Base-by-base conservation (phyloP, 2,888 invertebrate species). In the Choreutis nemorana region DNA sequence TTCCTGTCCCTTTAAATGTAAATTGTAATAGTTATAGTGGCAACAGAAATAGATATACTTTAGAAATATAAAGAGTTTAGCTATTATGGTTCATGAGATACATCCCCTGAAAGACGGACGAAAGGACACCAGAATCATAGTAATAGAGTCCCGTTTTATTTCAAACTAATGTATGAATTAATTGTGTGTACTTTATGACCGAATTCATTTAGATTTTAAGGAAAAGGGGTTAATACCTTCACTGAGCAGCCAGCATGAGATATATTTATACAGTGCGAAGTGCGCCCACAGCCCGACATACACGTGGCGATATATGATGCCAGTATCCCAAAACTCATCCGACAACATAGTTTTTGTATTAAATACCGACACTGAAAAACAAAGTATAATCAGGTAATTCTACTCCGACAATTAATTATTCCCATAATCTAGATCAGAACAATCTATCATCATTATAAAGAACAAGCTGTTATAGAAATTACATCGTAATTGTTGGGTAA, bases 161-260 rank as follows among this genome's bases (percentile, higher is more conserved):
- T n/a, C n/a, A n/a, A n/a, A n/a, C n/a, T n/a, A n/a, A n/a, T n/a
- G n/a, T n/a, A n/a, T n/a, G n/a, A 6, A 18, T 18, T 8, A 18
- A 18, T 18, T 18, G 18, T 18, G 4, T 18, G 4, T 18, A 18
- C 18, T 5, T 18, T 18, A 18, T 18, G 18, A 18, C 18, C 18
- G 8, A 18, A 18, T 8, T 6, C 8, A 8, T 6, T 6, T 6
- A 6, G 8, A 18, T 18, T 6, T 6, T 5, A 18, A 18, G 4
- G 18, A 18, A 18, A 18, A 18, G 4, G 18, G 4, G 18, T 18
- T 18, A 6, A 45, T 87, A 51, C 93, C 92, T 81, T 94, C 94
- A 2, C 93, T 86, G 11, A 98, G 77, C 24, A 97, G 78, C 97
- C 97, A 98, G 55, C 91, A 91, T 1, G 92, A 89, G 28, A 97